phyloP scores from a whole-genome alignment of 2,888 invertebrate species.

The Chrysolina haemoptera region DNA sequence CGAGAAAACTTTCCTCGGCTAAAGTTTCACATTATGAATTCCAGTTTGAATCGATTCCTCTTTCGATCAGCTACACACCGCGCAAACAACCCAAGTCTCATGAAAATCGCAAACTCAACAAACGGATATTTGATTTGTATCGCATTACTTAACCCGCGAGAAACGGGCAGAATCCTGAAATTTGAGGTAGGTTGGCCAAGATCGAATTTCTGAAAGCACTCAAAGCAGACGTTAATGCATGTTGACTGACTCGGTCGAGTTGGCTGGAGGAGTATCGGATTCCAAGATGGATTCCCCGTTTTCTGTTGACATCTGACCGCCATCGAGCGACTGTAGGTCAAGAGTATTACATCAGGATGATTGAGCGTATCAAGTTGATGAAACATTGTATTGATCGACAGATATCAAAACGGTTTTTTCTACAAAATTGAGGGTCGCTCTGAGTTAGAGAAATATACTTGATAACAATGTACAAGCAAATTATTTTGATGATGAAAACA shows the following conservation, averaged over 20 bases:
- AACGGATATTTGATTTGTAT: conserved; percentile 19
- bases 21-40: background rate
- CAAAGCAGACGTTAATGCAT: conserved; percentile 29
- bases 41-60: background rate
- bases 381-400: background rate
- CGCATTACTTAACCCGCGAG: background rate
- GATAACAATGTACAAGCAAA: too few relatives aligned
- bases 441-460: too few relatives aligned
- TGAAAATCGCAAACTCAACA: conserved; percentile 7
- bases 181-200: conserved; percentile 7
- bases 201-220: conserved; percentile 29
- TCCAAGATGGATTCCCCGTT: conserved; percentile 5
- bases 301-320: conserved; percentile 6
- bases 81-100: background rate
- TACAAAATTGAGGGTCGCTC: background rate
- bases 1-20: background rate
- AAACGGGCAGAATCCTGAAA: background rate
- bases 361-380: background rate
- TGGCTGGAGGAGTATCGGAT: conserved; percentile 4
- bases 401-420: background rate
- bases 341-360: conserved; percentile 1
- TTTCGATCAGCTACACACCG: background rate
- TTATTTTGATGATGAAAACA: too few relatives aligned
- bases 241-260: conserved; percentile 24
- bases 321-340: background rate